Evolutionary conservation across 2,888 invertebrate genomes (phyloP), one percentile per base, ranked within the genome.

Genomic region (Melangyna quadrimaculata): DNA sequence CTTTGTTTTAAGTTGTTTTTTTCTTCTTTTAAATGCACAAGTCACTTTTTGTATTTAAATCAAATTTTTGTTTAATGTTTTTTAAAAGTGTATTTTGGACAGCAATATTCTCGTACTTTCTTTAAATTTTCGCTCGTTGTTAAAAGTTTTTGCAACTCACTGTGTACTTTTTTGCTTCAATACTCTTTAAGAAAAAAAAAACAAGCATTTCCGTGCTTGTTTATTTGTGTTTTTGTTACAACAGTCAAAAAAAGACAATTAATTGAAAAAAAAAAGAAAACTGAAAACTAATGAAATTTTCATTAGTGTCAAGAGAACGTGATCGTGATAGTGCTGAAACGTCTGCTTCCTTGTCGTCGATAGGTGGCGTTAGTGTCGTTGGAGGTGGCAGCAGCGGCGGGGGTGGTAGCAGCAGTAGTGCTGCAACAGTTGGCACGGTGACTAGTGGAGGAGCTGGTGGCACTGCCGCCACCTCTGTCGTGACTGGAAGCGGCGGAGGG

Each of bases 231-330:
- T 57, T 71, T 63, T 27, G 4, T 48, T 55, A 61, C 51, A 27
- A 70, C 51, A 59, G 61, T 65, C 73, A 40, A 77, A 75, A 79
- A 84, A 69, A 78, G 61, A 79, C 75, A 81, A 59, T 17, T 72
- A 29, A 35, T 69, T 65, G 43, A 43, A 29, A 81, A 32, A 51
- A 32, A 67, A 63, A 70, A 43, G 29, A 43, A 88, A 78, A 78
- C 67, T 70, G 65, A 82, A 87, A 82, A 82, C 83, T 82, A 84
- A 84, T 87, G 87, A 84, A 87, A 81, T 83, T 87, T 87, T 80
- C 88, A 81, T 84, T 89, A 92, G 92, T 92, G 92, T 92, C 92
- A 87, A 90, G 90, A 89, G 92, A 92, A 88, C 91, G 91, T 77
- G 90, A 90, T 74, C 88, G 82, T 80, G 88, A 88, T 55, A 88